Evolutionary conservation across 2,888 invertebrate genomes (phyloP), one percentile per base, ranked within the genome.

Genomic region (Tribolium freemani): DNA sequence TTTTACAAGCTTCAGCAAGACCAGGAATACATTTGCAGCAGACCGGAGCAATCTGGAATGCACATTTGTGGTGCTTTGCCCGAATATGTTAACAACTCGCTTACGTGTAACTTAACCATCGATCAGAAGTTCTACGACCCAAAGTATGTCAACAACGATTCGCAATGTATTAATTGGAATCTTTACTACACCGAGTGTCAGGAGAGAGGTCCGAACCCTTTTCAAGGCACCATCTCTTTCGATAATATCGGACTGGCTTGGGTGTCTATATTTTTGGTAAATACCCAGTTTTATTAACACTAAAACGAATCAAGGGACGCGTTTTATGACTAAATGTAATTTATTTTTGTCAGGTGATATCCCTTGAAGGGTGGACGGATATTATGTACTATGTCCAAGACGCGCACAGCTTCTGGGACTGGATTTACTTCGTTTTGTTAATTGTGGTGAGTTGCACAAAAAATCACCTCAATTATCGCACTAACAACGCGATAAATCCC

Each of bases 321-420:
- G 53, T 20, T 54, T 54, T 54, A 57, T 16, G 38, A 57, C 31
- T 16, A 11, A 54, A 30, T n/a, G 3, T 54, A 54, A 10, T 54
- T 54, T 26, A 38, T 48, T 5, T 26, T 48, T 57, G 86, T 64
- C 88, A 98, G 98, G 98, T 99, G 54, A 99, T 99, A 87, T 99
- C 98, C 79, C 88, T 99, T 81, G 99, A 99, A 88, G 99, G 99
- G 74, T 99, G 99, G 99, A 98, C 99, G 50, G 99, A 99, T 85
- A 99, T 99, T 78, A 99, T 99, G 99, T 99, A 99, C 88, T 99
- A 98, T 88, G 96, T 99, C 76, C 99, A 99, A 89, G 99, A 99
- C 87, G 98, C 99, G 60, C 99, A 99, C 88, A 99, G 99, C 77
- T 99, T 99, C 88, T 99, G 99, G 99, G 99, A 99, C 86, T 99